Base-by-base conservation (phyloP, 2,888 invertebrate genomes). In the Panopea generosa region DNA sequence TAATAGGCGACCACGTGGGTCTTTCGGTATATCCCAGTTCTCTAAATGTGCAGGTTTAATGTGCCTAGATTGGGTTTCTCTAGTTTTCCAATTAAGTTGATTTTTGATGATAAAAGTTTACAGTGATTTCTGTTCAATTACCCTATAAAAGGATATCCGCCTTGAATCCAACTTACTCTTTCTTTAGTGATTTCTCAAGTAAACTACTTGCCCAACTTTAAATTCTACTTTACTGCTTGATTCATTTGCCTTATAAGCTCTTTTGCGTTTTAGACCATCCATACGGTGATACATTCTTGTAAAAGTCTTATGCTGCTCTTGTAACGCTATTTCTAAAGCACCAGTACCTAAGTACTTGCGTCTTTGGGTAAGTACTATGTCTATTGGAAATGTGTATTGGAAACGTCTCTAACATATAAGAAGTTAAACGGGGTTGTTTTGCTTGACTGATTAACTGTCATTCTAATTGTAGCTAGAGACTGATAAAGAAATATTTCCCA, bases 401-500 rank as follows among this genome's bases (percentile, higher is more conserved):
- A 7, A 33, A 53, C 55, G 18, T 74, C 71, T 20, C 67, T 53
- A 16, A 45, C 57, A 33, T 79, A 79, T n/a, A 79, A 22, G 16
- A 75, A 26, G 26, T 29, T 62, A 49, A 69, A 76, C 18, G 80
- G 69, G 2, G 62, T 56, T 11, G 40, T 62, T 47, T 49, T 52
- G 2, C 67, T 40, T n/a, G 66, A 67, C 57, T 77, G 63, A 60
- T 66, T 69, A 4, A 43, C 61, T 33, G 50, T 67, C 29, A 72
- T 72, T 14, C 67, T 60, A 14, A 77, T 52, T 18, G 68, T 68
- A 22, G 65, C 72, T 22, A 57, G 26, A 45, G 65, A 61, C 52
- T 77, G 69, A 26, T 56, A 59, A n/a, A 78, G 57, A 52, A 20
- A 62, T 2, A 74, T 27, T 49, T 78, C 74, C 70, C 73, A 78